Evolutionary conservation across 2,797 vertebrate genomes (phyloP), one percentile per base, ranked within the genome.

Genomic region (Brotula barbata): DNA sequence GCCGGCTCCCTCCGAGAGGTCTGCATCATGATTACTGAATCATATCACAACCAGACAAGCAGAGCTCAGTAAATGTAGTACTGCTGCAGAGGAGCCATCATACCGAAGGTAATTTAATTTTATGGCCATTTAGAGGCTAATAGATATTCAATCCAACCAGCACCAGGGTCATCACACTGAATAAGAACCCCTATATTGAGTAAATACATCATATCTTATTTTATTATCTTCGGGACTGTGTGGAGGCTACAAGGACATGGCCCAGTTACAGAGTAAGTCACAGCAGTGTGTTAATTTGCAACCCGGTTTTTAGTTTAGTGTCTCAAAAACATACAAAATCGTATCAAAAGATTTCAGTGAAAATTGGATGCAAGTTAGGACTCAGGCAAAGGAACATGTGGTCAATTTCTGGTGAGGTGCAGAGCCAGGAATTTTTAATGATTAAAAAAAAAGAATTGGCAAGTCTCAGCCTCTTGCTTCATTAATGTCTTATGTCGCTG

Each of bases 51-150:
- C 34, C 28, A 76, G 78, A 54, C 71, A 68, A 75, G 57, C 70
- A 73, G 51, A 64, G 61, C 42, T 48, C 65, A 68, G 69, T 39
- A 81, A 87, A 88, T 82, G 43, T 64, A 84, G 88, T 87, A 74
- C 36, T 37, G 63, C 64, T 20, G 50, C 53, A 77, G 63, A 66
- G 52, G 44, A 79, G 66, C 58, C 72, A 73, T 77, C 50, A 43
- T 45, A 68, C 37, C 47, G 43, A 44, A 52, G 61, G 33, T 83
- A 83, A 88, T 87, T 76, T 58, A n/a, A 87, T 88, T 77, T 60
- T 34, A 64, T 60, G 34, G 64, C 70, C 39, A 79, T 82, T 84
- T 75, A 50, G 52, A 23, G 59, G 66, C 62, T 68, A 68, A 81
- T 77, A 63, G 48, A 75, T 82, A 56, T 68, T 52, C 31, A 37